Conservation (phyloP, 1,140 invertebrate species). For the Watersipora subatra region DNA sequence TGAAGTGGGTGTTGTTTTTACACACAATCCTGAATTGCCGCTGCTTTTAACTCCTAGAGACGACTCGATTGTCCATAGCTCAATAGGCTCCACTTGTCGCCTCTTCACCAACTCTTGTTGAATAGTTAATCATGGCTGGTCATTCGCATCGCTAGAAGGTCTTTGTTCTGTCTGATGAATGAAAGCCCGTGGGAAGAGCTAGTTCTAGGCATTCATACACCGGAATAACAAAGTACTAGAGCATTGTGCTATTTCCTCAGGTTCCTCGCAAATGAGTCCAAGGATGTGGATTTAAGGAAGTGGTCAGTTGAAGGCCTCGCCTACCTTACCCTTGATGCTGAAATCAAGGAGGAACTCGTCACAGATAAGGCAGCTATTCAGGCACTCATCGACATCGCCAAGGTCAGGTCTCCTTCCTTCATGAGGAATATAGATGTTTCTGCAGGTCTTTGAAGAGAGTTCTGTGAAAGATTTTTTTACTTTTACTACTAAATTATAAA, state of each 20-base stretch:
- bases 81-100: background rate
- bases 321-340: conserved; percentile 91
- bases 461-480: background rate
- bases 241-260: no score
- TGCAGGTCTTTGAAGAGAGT: background rate
- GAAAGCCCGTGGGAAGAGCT: no score
- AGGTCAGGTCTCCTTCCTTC: conserved; percentile 22
- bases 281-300: conserved; percentile 74
- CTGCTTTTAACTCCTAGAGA: background rate
- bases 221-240: no score
- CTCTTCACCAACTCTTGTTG: no score
- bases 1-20: no score
- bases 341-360: conserved; percentile 92
- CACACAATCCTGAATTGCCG: no score
- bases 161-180: no score
- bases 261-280: conserved; percentile 71
- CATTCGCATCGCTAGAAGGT: no score
- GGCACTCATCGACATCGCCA: conserved; percentile 73
- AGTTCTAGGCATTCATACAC: no score
- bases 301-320: conserved; percentile 96
- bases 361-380: conserved; percentile 68
- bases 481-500: background rate
- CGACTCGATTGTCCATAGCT: background rate
- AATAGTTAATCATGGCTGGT: no score
- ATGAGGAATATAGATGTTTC: no score